These are phyloP conservation scores for Morpho helenor DNA, from an alignment of 2,888 invertebrate species.

Conservation along the genomic window DNA sequence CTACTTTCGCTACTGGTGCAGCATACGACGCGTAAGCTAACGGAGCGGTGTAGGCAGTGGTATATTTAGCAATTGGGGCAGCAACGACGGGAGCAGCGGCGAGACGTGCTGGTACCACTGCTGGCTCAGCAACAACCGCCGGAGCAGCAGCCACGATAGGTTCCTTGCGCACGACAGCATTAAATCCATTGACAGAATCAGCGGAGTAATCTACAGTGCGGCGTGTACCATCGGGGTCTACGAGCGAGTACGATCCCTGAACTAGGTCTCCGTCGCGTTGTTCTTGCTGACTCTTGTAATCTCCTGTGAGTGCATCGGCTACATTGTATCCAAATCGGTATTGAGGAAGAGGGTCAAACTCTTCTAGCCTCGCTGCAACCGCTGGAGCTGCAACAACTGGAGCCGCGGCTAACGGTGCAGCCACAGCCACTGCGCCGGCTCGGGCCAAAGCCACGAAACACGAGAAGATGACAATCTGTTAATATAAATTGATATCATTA, in stretches of 20 bases:
- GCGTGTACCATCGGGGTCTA: constrained; percentile 64
- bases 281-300: constrained; percentile 70
- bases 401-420: constrained; percentile 36
- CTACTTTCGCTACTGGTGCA: constrained; percentile 39
- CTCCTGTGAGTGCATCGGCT: constrained; percentile 65
- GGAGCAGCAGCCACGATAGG: constrained; percentile 52
- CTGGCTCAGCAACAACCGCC: constrained; percentile 56
- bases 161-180: constrained; percentile 65
- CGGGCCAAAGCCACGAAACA: constrained; percentile 56
- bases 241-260: constrained; percentile 62
- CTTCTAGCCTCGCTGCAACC: constrained; percentile 54
- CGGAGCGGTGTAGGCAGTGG: constrained; percentile 35
- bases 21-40: constrained; percentile 35
- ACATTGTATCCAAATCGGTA: constrained; percentile 74
- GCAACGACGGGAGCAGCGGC: constrained; percentile 41
- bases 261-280: constrained; percentile 77
- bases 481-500: too few relatives aligned
- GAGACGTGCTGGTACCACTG: constrained; percentile 40
- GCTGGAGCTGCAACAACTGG: constrained; percentile 45
- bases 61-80: constrained; percentile 28
- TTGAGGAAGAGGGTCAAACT: constrained; percentile 78
- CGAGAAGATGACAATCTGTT: constrained; percentile 63
- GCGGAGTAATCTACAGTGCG: constrained; percentile 64
- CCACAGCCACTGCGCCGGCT: constrained; percentile 51
- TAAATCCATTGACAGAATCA: constrained; percentile 64